Evolutionary conservation across 2,797 vertebrate genomes (phyloP).

Genomic region (Melanotaenia trifasciata): DNA sequence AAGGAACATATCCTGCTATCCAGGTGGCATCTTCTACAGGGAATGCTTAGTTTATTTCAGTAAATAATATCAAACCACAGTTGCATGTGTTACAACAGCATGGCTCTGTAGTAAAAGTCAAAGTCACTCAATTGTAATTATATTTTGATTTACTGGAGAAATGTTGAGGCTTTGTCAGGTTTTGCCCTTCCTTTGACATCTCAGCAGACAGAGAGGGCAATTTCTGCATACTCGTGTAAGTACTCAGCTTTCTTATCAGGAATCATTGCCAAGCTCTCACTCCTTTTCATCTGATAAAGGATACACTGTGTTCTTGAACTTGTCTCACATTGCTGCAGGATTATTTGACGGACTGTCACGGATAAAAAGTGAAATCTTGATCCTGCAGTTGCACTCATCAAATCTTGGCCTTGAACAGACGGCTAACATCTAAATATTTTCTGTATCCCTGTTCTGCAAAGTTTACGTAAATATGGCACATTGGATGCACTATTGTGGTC

Average conservation of each 20-base stretch:
- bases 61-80: constrained; percentile 31
- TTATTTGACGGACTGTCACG: constrained; percentile 12
- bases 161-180: background rate
- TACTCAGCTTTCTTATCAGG: constrained; percentile 14
- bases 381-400: constrained; percentile 4
- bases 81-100: no score
- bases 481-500: background rate
- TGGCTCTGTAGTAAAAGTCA: no score
- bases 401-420: background rate
- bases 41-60: background rate
- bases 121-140: no score
- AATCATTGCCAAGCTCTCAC: constrained; percentile 17
- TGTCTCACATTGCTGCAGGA: constrained; percentile 11
- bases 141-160: no score
- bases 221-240: background rate
- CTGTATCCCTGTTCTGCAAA: constrained; percentile 1
- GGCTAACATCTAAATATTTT: constrained; percentile 14
- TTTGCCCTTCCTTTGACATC: background rate
- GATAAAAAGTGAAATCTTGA: constrained; percentile 19
- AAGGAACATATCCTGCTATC: background rate
- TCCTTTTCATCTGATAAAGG: constrained; percentile 28
- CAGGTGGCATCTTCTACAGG: background rate
- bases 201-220: background rate
- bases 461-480: background rate
- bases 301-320: constrained; percentile 7